Evolutionary conservation across 1,140 invertebrate genomes (phyloP).

Genomic region (Heliconius congener): DNA sequence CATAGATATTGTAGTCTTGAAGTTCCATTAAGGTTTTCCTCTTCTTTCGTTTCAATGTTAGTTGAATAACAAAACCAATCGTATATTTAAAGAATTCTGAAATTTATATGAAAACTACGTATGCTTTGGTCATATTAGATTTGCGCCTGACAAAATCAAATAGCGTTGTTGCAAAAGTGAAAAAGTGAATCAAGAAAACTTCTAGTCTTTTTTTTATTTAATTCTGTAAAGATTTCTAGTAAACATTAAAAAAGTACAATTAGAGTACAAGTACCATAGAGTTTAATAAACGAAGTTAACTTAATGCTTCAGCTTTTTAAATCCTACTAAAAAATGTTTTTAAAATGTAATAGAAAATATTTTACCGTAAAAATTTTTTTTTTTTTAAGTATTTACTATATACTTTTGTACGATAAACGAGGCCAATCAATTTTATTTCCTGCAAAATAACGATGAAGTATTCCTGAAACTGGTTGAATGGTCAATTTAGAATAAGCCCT

Average conservation of each 20-base stretch:
- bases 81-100: too few species aligned
- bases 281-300: too few species aligned
- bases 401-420: neutral
- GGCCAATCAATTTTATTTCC: slow-evolving; percentile 15
- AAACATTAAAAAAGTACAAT: too few species aligned
- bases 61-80: too few species aligned
- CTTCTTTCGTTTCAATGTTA: too few species aligned
- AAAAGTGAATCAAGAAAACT: neutral
- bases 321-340: neutral
- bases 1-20: too few species aligned
- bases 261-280: too few species aligned
- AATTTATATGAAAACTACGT: too few species aligned
- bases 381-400: neutral
- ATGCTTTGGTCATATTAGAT: neutral
- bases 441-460: slow-evolving; percentile 12
- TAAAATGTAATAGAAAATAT: neutral
- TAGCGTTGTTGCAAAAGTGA: neutral
- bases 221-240: too few species aligned
- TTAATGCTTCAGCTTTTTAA: too few species aligned
- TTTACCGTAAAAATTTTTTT: neutral
- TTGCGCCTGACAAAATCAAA: slow-evolving; percentile 18
- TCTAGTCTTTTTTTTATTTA: too few species aligned
- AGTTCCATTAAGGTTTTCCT: too few species aligned
- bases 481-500: slow-evolving; percentile 14
- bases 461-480: slow-evolving; percentile 12